phyloP scores from a whole-genome alignment of 2,888 invertebrate species.

The Muscina levida region DNA sequence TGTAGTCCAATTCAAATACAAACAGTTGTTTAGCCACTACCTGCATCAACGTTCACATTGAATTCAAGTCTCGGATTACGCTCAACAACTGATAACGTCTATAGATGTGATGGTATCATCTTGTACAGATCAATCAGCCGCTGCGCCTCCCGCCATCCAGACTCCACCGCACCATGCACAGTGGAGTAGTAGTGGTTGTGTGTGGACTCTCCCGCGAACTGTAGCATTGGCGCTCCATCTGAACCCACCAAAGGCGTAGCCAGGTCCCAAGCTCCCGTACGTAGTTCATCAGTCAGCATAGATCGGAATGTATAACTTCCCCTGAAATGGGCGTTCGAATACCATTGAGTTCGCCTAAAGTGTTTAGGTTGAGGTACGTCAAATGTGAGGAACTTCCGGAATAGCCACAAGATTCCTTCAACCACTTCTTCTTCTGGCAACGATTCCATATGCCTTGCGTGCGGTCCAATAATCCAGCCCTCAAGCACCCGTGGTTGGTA shows the following conservation, averaged over 20 bases:
- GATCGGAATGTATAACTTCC: slow-evolving; percentile 86
- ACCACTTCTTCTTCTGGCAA: slow-evolving; percentile 56
- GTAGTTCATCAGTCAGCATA: slow-evolving; percentile 81
- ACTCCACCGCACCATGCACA: slow-evolving; percentile 87
- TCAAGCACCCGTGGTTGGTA: slow-evolving; percentile 80
- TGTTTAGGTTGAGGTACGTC: slow-evolving; percentile 53
- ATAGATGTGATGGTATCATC: slow-evolving; percentile 69
- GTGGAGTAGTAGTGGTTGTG: slow-evolving; percentile 84
- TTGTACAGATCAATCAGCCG: slow-evolving; percentile 80
- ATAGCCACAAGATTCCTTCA: slow-evolving; percentile 61
- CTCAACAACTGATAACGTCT: slow-evolving; percentile 25
- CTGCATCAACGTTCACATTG: too few relatives aligned
- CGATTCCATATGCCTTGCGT: slow-evolving; percentile 67
- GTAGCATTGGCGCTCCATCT: slow-evolving; percentile 81
- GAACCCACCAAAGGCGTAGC: slow-evolving; percentile 81
- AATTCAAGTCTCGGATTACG: neutral
- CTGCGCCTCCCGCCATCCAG: slow-evolving; percentile 87
- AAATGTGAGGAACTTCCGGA: slow-evolving; percentile 61
- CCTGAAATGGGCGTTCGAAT: slow-evolving; percentile 82
- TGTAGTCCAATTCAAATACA: too few relatives aligned
- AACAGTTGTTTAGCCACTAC: too few relatives aligned
- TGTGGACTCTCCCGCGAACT: slow-evolving; percentile 86
- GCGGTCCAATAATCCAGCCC: slow-evolving; percentile 81
- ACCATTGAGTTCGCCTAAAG: slow-evolving; percentile 82
- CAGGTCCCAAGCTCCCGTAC: slow-evolving; percentile 82